Conservation (phyloP, 2,888 invertebrate genomes). For the Micoletzkya japonica region DNA sequence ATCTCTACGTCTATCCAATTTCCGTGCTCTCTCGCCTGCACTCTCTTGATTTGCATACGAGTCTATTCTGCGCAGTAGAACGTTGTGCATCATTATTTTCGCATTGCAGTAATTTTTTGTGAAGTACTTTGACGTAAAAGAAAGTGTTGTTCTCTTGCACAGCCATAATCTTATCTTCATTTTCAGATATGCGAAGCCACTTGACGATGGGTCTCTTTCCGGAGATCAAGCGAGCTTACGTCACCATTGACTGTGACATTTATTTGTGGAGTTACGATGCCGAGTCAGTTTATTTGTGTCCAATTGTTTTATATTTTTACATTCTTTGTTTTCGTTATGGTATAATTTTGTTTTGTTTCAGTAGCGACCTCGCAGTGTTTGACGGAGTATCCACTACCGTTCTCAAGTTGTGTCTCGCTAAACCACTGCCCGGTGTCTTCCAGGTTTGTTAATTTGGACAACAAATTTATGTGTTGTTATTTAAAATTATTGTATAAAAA, state of each 20-base stretch:
- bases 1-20: too few species aligned
- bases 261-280: constrained; percentile 97
- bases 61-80: background rate
- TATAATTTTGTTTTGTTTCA: constrained; percentile 62
- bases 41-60: background rate
- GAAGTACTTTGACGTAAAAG: too few species aligned
- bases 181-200: constrained; percentile 86
- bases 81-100: too few species aligned
- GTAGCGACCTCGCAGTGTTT: constrained; percentile 91
- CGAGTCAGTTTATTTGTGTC: constrained; percentile 68
- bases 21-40: background rate
- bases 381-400: constrained; percentile 93
- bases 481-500: background rate
- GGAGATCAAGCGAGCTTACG: constrained; percentile 92
- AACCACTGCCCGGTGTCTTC: constrained; percentile 74
- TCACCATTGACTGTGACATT: constrained; percentile 94
- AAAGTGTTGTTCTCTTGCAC: too few species aligned
- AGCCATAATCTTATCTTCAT: background rate
- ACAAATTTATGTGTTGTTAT: background rate
- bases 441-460: constrained; percentile 32
- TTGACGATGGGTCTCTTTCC: constrained; percentile 96
- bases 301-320: background rate
- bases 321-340: background rate
- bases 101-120: too few species aligned
- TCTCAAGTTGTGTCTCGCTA: constrained; percentile 84